phyloP scores from a whole-genome alignment of 2,113 vertebrate genomes.

The Pungitius pungitius region DNA sequence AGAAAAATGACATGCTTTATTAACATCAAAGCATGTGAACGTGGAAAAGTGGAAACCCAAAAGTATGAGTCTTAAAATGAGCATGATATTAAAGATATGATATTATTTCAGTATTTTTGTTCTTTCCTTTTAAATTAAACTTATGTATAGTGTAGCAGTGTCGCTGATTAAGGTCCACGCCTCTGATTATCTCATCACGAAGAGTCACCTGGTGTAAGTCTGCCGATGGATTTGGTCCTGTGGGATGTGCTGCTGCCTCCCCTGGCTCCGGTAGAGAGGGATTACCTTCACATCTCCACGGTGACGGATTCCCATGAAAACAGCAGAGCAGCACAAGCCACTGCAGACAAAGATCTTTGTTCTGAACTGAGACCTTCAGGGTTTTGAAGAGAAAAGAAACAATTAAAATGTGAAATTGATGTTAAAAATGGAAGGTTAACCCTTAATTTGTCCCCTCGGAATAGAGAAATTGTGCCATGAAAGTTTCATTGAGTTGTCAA shows the following conservation, averaged over 20 bases:
- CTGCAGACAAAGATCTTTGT: background rate
- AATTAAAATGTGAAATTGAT: too few species aligned
- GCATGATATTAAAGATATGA: background rate
- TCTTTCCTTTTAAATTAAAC: background rate
- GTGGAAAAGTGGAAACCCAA: background rate
- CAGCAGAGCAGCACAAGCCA: conserved; percentile 17
- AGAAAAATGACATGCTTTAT: too few species aligned
- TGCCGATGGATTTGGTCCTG: conserved; percentile 48
- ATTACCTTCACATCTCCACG: conserved; percentile 67
- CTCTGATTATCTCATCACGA: conserved; percentile 54
- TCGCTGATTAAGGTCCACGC: conserved; percentile 4
- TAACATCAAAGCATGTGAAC: too few species aligned
- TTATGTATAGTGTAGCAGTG: background rate
- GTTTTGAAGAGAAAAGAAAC: background rate
- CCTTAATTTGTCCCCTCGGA: background rate
- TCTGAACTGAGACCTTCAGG: background rate
- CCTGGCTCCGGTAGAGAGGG: conserved; percentile 44
- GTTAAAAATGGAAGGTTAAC: background rate
- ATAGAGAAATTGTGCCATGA: background rate
- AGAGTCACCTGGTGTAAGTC: conserved; percentile 38
- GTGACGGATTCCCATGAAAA: conserved; percentile 75
- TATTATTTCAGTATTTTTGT: conserved; percentile 1
- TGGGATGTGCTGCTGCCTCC: conserved; percentile 53
- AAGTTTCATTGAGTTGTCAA: background rate
- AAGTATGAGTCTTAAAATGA: background rate